These are phyloP conservation scores for Bradypodion ventrale DNA, from an alignment of 2,797 vertebrate genomes.

Conservation along the genomic window DNA sequence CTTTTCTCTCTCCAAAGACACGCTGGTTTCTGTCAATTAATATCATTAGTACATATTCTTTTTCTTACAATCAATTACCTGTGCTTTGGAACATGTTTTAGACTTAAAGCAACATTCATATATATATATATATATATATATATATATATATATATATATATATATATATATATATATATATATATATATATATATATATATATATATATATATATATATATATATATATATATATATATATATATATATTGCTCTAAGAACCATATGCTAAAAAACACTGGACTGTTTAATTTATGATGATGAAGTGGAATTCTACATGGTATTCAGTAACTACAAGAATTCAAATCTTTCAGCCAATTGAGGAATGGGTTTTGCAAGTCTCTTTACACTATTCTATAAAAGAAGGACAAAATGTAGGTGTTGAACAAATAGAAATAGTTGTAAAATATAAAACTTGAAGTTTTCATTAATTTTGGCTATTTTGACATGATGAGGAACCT, in stretches of 20 bases:
- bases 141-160: too few species aligned
- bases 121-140: too few species aligned
- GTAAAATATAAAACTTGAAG: too few species aligned
- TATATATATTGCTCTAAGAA: not conserved
- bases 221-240: not conserved
- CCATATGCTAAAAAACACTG: constrained; percentile 8
- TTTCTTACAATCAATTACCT: constrained; percentile 65
- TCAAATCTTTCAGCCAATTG: constrained; percentile 53
- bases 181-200: too few species aligned
- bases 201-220: too few species aligned
- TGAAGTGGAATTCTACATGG: constrained; percentile 25
- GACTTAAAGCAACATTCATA: constrained; percentile 43
- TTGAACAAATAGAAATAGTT: too few species aligned
- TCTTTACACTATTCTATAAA: not conserved
- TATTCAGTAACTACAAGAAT: constrained; percentile 20
- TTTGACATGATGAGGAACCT: too few species aligned
- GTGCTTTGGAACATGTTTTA: constrained; percentile 50
- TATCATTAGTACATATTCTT: constrained; percentile 71
- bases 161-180: too few species aligned
- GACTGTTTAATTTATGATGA: constrained; percentile 18
- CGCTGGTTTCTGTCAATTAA: constrained; percentile 77
- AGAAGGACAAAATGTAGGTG: too few species aligned
- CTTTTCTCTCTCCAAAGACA: constrained; percentile 75
- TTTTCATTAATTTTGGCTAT: too few species aligned
- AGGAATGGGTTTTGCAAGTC: constrained; percentile 20